Percentiles rank a stretch among this genome's conserved stretches.
These are phyloP conservation scores for Lycia hirtaria DNA, from an alignment of 2,888 invertebrate genomes.

Conservation along the genomic window DNA sequence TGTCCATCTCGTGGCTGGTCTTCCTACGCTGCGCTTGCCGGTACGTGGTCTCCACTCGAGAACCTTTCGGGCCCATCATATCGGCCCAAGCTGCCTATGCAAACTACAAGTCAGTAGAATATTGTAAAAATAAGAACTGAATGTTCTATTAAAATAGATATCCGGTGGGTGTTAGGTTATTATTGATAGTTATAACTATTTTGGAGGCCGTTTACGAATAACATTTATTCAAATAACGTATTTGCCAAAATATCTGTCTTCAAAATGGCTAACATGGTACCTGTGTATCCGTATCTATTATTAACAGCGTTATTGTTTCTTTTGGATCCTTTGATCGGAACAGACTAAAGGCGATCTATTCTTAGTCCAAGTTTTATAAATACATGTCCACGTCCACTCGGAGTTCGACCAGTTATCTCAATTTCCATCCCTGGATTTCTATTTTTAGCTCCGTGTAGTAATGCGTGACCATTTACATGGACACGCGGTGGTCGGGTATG, in stretches of 20 bases:
- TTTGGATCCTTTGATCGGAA: not conserved
- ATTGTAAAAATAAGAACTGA: too few relatives aligned
- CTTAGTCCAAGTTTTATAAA: slow-evolving; percentile 60
- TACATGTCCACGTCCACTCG: slow-evolving; percentile 62
- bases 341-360: slow-evolving; percentile 51
- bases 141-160: too few relatives aligned
- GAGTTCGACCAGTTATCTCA: slow-evolving; percentile 70
- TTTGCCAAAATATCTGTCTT: not conserved
- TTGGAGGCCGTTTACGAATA: not conserved
- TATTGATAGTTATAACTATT: not conserved
- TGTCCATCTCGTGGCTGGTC: too few relatives aligned
- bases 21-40: too few relatives aligned
- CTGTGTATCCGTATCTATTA: too few relatives aligned
- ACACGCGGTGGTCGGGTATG: slow-evolving; percentile 33
- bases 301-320: too few relatives aligned
- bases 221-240: not conserved
- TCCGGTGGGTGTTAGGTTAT: too few relatives aligned
- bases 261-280: too few relatives aligned
- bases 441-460: slow-evolving; percentile 74
- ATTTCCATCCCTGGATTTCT: slow-evolving; percentile 64
- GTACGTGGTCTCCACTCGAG: too few relatives aligned
- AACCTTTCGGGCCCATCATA: too few relatives aligned
- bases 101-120: too few relatives aligned
- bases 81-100: too few relatives aligned
- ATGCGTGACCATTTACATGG: slow-evolving; percentile 61